Conservation (phyloP, 2,113 vertebrate species). For the Cichladusa arquata region DNA sequence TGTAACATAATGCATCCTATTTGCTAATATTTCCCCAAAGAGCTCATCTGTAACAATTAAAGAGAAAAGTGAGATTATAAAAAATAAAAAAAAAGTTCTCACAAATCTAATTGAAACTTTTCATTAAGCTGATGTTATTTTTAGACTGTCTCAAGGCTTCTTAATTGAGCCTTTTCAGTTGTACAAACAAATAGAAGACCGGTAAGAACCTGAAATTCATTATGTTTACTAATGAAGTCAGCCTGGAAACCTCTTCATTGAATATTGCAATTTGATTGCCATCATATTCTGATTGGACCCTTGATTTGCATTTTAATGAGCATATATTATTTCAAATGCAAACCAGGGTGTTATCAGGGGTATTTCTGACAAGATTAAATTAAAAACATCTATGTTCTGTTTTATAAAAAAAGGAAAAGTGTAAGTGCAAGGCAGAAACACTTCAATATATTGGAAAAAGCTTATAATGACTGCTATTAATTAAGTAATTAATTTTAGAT, state of each 20-base stretch:
- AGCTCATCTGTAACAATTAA: conserved; percentile 31
- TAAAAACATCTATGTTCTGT: conserved; percentile 62
- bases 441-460: conserved; percentile 60
- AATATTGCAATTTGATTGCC: conserved; percentile 75
- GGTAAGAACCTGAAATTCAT: conserved; percentile 70
- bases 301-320: conserved; percentile 75
- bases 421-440: conserved; percentile 13
- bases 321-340: conserved; percentile 71
- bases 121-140: conserved; percentile 72
- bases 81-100: neutral
- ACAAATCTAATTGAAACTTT: conserved; percentile 66
- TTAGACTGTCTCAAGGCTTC: conserved; percentile 60
- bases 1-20: neutral
- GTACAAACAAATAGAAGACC: conserved; percentile 73
- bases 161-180: conserved; percentile 71
- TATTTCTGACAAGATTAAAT: conserved; percentile 72
- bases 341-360: conserved; percentile 65
- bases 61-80: conserved; percentile 30
- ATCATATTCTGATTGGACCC: conserved; percentile 74
- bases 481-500: conserved; percentile 64
- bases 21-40: neutral
- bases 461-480: conserved; percentile 56
- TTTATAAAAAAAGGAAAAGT: conserved; percentile 70
- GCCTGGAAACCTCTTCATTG: conserved; percentile 70
- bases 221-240: conserved; percentile 73